Percentiles rank a stretch among this genome's conserved stretches.
Conservation (phyloP, 2,888 invertebrate genomes). For the Rhamphomyia laevipes region DNA sequence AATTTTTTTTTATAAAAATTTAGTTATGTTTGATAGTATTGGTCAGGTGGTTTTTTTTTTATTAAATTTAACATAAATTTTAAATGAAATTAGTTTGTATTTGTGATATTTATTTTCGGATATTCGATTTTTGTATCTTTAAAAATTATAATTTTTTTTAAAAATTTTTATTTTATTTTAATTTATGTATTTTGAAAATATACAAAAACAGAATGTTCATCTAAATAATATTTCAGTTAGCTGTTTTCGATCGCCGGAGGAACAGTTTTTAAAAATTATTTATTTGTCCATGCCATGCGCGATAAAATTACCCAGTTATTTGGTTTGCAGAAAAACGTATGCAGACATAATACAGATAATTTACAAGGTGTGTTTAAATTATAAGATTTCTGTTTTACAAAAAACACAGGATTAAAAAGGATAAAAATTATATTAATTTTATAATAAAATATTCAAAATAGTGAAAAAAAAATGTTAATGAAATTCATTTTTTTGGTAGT, state of each 20-base stretch:
- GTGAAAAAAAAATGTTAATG: not conserved
- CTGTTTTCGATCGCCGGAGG: constrained; percentile 26
- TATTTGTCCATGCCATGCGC: constrained; percentile 40
- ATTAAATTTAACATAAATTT: no score
- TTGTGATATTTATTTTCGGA: not conserved
- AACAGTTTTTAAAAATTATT: constrained; percentile 30
- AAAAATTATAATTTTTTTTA: not conserved
- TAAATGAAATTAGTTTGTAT: not conserved
- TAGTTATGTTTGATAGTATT: no score
- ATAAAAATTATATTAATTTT: constrained; percentile 1
- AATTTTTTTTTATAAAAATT: no score
- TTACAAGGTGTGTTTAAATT: constrained; percentile 30
- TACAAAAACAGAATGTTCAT: constrained; percentile 24
- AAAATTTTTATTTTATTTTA: not conserved
- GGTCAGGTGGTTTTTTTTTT: no score
- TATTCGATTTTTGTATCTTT: no score
- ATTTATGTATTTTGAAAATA: constrained; percentile 12
- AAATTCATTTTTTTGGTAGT: no score
- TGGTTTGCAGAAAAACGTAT: constrained; percentile 38
- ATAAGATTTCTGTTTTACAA: not conserved
- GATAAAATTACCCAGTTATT: constrained; percentile 39
- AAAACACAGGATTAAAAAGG: not conserved
- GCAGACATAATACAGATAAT: constrained; percentile 37
- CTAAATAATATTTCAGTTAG: constrained; percentile 21
- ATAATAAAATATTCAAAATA: not conserved